These are phyloP conservation scores for Ecdyonurus torrentis DNA, from an alignment of 2,888 invertebrate species.

Conservation along the genomic window DNA sequence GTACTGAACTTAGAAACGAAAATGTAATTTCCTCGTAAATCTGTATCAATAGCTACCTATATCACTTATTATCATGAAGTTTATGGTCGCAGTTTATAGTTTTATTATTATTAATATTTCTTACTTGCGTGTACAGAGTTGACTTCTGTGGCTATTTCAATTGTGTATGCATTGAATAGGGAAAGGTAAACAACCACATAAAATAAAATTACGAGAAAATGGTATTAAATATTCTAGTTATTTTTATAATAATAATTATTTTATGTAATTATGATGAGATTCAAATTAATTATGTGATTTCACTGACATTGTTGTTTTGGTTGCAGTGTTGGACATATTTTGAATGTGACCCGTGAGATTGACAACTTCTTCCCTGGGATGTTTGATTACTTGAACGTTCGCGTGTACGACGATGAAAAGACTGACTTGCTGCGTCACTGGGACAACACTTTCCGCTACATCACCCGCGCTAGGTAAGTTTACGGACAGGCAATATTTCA, in stretches of 20 bases:
- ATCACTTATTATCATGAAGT: no score
- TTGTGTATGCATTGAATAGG: no score
- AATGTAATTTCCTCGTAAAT: no score
- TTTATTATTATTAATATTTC: no score
- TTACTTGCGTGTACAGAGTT: no score
- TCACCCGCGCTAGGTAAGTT: constrained; percentile 60
- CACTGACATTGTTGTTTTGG: constrained; percentile 16
- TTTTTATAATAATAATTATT: constrained; percentile 1
- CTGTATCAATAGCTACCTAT: no score
- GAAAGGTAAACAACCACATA: not conserved
- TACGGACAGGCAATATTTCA: no score
- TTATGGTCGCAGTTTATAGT: no score
- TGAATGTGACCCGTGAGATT: constrained; percentile 96
- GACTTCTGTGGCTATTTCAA: no score
- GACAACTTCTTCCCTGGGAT: constrained; percentile 98
- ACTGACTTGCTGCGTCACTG: constrained; percentile 92
- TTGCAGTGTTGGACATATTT: constrained; percentile 80
- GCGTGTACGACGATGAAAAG: constrained; percentile 94
- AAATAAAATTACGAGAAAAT: not conserved
- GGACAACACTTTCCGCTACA: constrained; percentile 96
- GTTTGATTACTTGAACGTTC: constrained; percentile 90
- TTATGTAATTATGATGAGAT: constrained; percentile 8
- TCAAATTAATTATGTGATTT: constrained; percentile 10
- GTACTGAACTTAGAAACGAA: not conserved
- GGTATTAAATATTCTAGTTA: not conserved